A percentile compares a stretch with the other conserved stretches of the same genome.
These are phyloP conservation scores for Barnardius zonarius DNA, from an alignment of 2,113 vertebrate genomes.

Conservation along the genomic window DNA sequence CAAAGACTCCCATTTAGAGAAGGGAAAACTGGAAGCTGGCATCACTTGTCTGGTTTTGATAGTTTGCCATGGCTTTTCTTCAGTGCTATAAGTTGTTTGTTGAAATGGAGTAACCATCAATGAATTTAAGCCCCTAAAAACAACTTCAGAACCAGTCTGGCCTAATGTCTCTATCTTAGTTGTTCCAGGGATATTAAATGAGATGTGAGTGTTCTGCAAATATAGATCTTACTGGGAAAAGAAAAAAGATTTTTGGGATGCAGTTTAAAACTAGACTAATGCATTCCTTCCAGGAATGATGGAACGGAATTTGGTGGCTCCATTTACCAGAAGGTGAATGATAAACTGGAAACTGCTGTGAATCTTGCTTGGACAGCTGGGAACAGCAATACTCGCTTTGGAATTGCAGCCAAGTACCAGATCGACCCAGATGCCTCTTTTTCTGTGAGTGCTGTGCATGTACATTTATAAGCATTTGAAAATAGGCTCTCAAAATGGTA, in stretches of 20 bases:
- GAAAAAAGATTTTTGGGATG: not conserved
- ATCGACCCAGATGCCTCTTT: constrained; percentile 93
- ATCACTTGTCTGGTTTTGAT: not conserved
- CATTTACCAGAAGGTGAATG: constrained; percentile 98
- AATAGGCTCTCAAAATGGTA: not conserved
- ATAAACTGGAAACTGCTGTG: constrained; percentile 94
- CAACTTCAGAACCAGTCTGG: not conserved
- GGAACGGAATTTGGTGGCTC: constrained; percentile 97
- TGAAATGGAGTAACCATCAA: not conserved
- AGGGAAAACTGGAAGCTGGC: not conserved
- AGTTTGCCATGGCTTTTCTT: not conserved
- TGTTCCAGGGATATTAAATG: not conserved
- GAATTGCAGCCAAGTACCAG: constrained; percentile 97
- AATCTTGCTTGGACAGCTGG: constrained; percentile 97
- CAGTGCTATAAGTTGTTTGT: not conserved
- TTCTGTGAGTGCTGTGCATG: constrained; percentile 80
- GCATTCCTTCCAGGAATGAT: constrained; percentile 83
- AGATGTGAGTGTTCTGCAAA: not conserved
- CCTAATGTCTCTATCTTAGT: not conserved
- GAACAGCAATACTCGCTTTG: constrained; percentile 97
- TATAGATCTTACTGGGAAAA: not conserved
- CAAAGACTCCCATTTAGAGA: not conserved
- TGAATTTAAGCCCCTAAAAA: not conserved
- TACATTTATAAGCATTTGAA: not conserved
- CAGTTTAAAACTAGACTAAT: not conserved